Conservation (phyloP, 2,113 vertebrate genomes). For the Galemys pyrenaicus region DNA sequence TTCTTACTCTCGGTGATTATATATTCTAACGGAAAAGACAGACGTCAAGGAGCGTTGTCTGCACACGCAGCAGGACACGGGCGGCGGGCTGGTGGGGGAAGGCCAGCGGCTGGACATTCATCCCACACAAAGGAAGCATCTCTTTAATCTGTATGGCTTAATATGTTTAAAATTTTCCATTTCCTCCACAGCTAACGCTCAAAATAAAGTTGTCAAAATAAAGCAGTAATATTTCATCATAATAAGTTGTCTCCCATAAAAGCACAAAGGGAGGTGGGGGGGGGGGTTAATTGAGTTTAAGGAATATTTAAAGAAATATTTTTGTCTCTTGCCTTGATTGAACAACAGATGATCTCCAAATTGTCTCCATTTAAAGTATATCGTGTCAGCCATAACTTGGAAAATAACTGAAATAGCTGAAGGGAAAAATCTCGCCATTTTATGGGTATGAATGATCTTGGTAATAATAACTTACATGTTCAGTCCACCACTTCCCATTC, state of each 20-base stretch:
- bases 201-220: slow-evolving; percentile 57
- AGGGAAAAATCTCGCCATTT: background rate
- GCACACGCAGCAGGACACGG: background rate
- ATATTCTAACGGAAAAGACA: slow-evolving; percentile 73
- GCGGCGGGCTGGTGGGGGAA: slow-evolving; percentile 19
- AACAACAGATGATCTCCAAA: background rate
- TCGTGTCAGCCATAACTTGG: background rate
- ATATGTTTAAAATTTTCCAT: slow-evolving; percentile 62
- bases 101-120: background rate
- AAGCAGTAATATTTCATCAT: slow-evolving; percentile 41
- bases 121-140: slow-evolving; percentile 66
- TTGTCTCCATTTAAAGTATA: background rate
- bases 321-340: slow-evolving; percentile 11
- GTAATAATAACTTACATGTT: background rate
- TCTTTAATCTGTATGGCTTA: slow-evolving; percentile 64
- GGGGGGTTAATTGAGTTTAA: background rate
- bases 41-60: slow-evolving; percentile 44
- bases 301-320: background rate
- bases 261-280: background rate
- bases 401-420: background rate
- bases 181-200: slow-evolving; percentile 43
- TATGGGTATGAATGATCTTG: background rate
- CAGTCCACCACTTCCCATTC: background rate
- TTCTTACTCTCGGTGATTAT: slow-evolving; percentile 73
- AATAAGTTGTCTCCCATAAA: background rate